phyloP scores from a whole-genome alignment of 2,888 invertebrate species.

The Exocentrus adspersus region DNA sequence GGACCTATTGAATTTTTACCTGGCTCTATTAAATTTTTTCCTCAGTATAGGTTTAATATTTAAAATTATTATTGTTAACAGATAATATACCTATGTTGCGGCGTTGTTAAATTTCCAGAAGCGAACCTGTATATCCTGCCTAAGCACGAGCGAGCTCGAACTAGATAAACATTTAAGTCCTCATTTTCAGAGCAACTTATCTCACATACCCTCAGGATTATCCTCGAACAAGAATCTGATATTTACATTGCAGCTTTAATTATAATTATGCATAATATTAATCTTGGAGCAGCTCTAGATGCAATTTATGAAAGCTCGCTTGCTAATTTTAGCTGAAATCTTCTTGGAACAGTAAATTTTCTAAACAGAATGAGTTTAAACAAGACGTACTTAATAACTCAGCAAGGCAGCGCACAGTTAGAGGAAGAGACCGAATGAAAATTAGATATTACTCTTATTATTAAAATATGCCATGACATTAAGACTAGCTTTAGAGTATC shows the following conservation, averaged over 20 bases:
- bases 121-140: conserved; percentile 1
- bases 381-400: neutral
- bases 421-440: too few species aligned
- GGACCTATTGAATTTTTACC: too few species aligned
- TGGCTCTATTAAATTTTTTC: too few species aligned
- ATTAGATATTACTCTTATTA: too few species aligned
- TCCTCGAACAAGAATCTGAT: neutral
- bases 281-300: neutral
- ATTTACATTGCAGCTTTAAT: conserved; percentile 12
- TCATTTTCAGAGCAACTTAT: conserved; percentile 1
- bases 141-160: conserved; percentile 5
- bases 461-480: too few species aligned
- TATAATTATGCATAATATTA: neutral
- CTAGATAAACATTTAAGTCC: conserved; percentile 13
- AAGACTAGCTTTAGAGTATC: too few species aligned
- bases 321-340: neutral
- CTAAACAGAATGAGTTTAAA: neutral
- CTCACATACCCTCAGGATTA: conserved; percentile 10
- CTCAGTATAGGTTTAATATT: too few species aligned
- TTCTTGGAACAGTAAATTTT: neutral
- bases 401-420: neutral
- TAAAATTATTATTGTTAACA: too few species aligned
- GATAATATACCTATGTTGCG: too few species aligned
- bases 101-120: neutral
- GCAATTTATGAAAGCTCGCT: neutral